Evolutionary conservation across 64 coral and sea anemone species (phyloP).

Genomic region (Pocillopora damicornis): DNA sequence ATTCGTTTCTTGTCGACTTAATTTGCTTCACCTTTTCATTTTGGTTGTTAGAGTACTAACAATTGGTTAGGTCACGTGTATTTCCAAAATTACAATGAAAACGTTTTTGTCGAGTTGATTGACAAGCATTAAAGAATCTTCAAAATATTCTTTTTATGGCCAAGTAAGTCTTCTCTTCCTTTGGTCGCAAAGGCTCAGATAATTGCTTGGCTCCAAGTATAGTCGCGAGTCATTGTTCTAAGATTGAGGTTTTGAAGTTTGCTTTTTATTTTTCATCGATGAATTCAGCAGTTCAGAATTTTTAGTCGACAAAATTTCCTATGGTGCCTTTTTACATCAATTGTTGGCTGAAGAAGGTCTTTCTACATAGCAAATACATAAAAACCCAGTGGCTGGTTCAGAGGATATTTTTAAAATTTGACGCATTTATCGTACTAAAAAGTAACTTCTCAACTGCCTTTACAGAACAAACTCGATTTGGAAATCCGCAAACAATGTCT

Average conservation of each 20-base stretch:
- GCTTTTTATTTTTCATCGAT: background rate
- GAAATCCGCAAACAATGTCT: too few species aligned
- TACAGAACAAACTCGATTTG: too few species aligned
- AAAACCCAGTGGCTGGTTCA: background rate
- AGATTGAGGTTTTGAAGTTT: background rate
- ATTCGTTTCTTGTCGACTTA: too few species aligned
- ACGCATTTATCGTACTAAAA: too few species aligned
- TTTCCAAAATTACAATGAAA: background rate
- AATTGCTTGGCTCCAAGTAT: background rate
- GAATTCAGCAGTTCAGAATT: too few species aligned
- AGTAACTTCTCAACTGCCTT: too few species aligned
- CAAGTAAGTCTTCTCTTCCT: too few species aligned
- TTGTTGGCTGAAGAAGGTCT: background rate
- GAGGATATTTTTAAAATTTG: background rate
- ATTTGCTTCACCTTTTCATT: background rate
- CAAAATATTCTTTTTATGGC: too few species aligned
- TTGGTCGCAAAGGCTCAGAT: background rate
- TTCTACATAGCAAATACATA: background rate
- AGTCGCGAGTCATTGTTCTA: background rate
- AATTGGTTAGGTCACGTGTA: background rate
- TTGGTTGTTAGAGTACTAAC: background rate
- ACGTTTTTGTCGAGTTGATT: background rate
- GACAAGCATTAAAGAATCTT: too few species aligned
- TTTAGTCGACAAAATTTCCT: background rate
- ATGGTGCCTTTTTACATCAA: background rate